Conservation (phyloP, 2,113 vertebrate genomes). For the Suricata suricatta region DNA sequence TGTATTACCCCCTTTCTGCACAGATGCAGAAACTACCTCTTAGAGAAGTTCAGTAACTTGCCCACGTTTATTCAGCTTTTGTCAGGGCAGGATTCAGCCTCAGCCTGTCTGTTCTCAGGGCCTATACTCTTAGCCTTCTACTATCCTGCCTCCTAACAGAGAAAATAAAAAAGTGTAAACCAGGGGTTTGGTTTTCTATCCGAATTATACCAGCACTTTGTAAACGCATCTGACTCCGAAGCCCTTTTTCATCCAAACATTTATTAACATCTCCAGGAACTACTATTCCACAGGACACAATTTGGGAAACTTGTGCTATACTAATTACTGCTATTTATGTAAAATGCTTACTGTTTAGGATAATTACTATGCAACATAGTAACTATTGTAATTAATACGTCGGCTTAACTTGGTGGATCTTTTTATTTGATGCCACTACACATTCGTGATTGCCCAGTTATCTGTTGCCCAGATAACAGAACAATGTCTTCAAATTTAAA, state of each 20-base stretch:
- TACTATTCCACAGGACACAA: slow-evolving; percentile 24
- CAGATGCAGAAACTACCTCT: background rate
- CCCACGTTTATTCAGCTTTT: background rate
- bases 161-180: background rate
- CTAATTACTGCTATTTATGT: slow-evolving; percentile 65
- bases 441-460: background rate
- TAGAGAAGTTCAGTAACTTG: slow-evolving; percentile 43
- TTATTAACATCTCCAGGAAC: slow-evolving; percentile 49
- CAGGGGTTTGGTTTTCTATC: background rate
- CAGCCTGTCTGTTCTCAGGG: background rate
- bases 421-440: background rate
- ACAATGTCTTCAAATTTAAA: slow-evolving; percentile 18
- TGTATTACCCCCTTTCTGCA: background rate
- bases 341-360: slow-evolving; percentile 48
- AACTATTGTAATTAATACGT: slow-evolving; percentile 50
- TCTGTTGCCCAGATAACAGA: background rate
- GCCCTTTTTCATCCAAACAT: slow-evolving; percentile 43
- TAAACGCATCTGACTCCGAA: slow-evolving; percentile 4
- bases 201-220: background rate
- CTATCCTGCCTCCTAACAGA: background rate
- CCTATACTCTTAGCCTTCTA: background rate
- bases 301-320: slow-evolving; percentile 40
- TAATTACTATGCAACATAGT: slow-evolving; percentile 33
- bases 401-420: background rate
- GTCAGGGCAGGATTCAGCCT: background rate